A percentile compares a stretch with the other conserved stretches of the same genome.
phyloP scores from a whole-genome alignment of 2,888 invertebrate species.

The Geotrupes spiniger region DNA sequence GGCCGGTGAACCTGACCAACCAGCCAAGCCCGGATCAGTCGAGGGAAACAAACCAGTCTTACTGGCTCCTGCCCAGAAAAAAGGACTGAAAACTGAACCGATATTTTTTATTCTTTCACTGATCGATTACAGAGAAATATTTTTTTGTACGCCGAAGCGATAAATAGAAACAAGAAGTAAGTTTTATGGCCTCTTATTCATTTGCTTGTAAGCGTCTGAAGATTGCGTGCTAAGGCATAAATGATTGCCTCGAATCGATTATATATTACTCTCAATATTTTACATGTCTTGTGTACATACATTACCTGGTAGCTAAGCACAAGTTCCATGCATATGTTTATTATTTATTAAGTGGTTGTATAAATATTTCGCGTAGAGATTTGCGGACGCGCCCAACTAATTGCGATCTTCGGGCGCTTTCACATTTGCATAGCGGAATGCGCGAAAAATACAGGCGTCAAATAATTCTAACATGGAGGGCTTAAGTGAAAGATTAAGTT shows the following conservation, averaged over 20 bases:
- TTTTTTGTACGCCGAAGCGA: conserved; percentile 25
- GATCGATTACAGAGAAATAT: conserved; percentile 32
- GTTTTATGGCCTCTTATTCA: conserved; percentile 30
- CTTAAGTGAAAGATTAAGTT: conserved; percentile 26
- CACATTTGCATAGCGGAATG: conserved; percentile 1
- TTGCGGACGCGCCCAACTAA: conserved; percentile 3
- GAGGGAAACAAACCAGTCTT: conserved; percentile 46
- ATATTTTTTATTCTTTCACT: conserved; percentile 36
- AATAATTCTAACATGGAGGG: conserved; percentile 23
- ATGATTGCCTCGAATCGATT: conserved; percentile 40
- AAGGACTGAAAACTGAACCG: conserved; percentile 36
- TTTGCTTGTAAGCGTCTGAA: conserved; percentile 24
- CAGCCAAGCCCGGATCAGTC: conserved; percentile 25
- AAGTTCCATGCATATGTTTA: conserved; percentile 26
- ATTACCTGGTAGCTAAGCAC: conserved; percentile 47
- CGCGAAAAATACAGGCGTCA: conserved; percentile 9
- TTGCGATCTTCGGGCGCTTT: conserved; percentile 1
- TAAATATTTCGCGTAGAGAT: conserved; percentile 9
- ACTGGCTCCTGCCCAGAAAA: conserved; percentile 38
- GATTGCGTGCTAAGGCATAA: conserved; percentile 45
- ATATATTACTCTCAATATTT: conserved; percentile 45
- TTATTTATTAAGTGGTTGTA: conserved; percentile 13
- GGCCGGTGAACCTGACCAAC: conserved; percentile 42
- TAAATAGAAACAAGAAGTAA: conserved; percentile 31
- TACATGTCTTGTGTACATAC: conserved; percentile 43